Percentiles rank a stretch among this genome's conserved stretches.
Conservation (phyloP, 2,888 invertebrate species). For the Tubiluchus corallicola region DNA sequence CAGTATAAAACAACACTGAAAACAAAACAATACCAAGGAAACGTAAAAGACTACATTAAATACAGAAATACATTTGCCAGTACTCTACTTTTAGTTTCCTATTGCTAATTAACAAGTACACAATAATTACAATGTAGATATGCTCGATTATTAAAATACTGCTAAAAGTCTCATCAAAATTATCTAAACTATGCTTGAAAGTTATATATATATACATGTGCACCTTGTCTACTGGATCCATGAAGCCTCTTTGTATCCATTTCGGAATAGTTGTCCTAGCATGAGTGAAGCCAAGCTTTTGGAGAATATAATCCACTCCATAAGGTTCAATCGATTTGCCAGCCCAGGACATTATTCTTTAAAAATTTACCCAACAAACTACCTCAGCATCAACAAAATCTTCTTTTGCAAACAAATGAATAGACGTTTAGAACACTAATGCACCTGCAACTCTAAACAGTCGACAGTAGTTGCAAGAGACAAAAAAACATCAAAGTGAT, state of each 20-base stretch:
- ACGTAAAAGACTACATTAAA: too few species aligned
- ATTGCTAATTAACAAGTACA: too few species aligned
- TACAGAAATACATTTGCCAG: too few species aligned
- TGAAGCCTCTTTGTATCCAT: constrained; percentile 94
- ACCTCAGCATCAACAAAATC: not conserved
- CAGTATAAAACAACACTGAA: too few species aligned
- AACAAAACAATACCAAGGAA: too few species aligned
- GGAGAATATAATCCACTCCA: constrained; percentile 92
- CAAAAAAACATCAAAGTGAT: too few species aligned
- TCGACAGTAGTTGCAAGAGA: too few species aligned
- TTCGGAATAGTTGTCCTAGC: constrained; percentile 96
- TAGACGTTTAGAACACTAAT: not conserved
- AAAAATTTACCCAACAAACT: constrained; percentile 10
- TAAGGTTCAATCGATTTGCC: constrained; percentile 95
- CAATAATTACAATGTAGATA: too few species aligned
- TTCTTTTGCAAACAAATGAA: not conserved
- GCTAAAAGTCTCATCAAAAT: too few species aligned
- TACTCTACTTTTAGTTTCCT: too few species aligned
- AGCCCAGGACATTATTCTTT: constrained; percentile 44
- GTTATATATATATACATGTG: constrained; percentile 16
- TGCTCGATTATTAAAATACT: too few species aligned
- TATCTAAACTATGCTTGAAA: too few species aligned
- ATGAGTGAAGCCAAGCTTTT: constrained; percentile 90
- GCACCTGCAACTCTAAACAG: constrained; percentile 21
- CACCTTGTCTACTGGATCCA: constrained; percentile 89